A percentile compares a stretch with the other conserved stretches of the same genome.
Evolutionary conservation across 2,113 vertebrate genomes (phyloP).

Genomic region (Vicugna pacos): DNA sequence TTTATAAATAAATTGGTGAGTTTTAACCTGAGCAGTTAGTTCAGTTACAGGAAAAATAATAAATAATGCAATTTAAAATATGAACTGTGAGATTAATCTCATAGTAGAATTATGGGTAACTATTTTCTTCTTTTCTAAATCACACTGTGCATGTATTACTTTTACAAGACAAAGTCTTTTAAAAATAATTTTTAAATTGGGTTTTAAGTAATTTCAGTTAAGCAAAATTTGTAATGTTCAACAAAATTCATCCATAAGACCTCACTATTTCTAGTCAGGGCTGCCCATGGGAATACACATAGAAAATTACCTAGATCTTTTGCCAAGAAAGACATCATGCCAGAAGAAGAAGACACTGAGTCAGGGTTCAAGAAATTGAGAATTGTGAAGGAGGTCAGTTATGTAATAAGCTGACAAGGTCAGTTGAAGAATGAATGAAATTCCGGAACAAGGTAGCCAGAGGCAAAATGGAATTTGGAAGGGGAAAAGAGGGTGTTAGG

Average conservation of each 20-base stretch:
- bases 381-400: not conserved
- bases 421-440: not conserved
- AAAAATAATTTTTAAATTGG: constrained; percentile 18
- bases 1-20: constrained; percentile 35
- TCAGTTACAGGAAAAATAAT: constrained; percentile 58
- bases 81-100: not conserved
- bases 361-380: not conserved
- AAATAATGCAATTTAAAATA: constrained; percentile 53
- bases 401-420: not conserved
- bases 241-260: not conserved
- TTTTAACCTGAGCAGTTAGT: constrained; percentile 45
- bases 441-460: not conserved
- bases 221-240: not conserved
- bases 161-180: not conserved
- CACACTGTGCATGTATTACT: not conserved
- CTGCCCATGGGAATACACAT: not conserved
- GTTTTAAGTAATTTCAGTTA: constrained; percentile 33
- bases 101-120: not conserved
- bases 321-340: not conserved
- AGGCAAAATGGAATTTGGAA: constrained; percentile 25
- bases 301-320: not conserved
- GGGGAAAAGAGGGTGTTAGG: not conserved
- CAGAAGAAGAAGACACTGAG: not conserved
- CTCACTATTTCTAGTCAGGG: not conserved
- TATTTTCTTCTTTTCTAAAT: constrained; percentile 61